Evolutionary conservation across 1,140 invertebrate genomes (phyloP), one percentile per base, ranked within the genome.

Genomic region (Dufourea novaeangliae): DNA sequence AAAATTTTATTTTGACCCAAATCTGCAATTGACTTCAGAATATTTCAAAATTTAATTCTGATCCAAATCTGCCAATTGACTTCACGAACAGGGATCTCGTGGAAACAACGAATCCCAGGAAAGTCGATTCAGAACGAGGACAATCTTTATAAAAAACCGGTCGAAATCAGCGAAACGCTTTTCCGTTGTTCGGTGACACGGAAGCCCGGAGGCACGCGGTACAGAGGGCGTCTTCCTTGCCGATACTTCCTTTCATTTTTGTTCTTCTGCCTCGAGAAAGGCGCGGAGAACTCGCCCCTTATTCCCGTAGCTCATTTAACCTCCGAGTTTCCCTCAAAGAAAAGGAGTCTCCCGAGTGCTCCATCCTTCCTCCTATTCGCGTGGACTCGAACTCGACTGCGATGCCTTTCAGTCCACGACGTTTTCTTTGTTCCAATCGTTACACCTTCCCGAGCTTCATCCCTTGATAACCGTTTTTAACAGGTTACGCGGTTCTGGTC

Each of bases 251-350:
- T 1, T 25, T 25, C 50, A 6, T 11, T 6, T 59, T 59, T 59
- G 10, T 59, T n/a, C 32, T 29, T 29, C 17, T 59, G 27, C 27
- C 14, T 29, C 54, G 54, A 12, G 2, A 8, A 59, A 59, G 20
- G 29, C 29, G 7, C 56, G 17, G 29, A n/a, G 29, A 34, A 59
- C 32, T 34, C 56, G 8, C 14, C 56, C 29, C 56, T 59, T 59
- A 34, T 59, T 59, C 56, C 56, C 56, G 29, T 59, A 59, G 29
- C 56, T 59, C 56, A 34, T 59, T 59, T 59, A 59, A 14, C 29
- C 29, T 59, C 20, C 29, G 29, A 6, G 56, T 57, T 57, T n/a
- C 56, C 6, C 29, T 59, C 56, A n/a, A 59, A 34, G 56, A 59
- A n/a, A n/a, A n/a, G 22, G 25, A 59, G 20, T 59, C 56, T 59